Evolutionary conservation across 2,797 vertebrate species (phyloP).

Genomic region (Hybognathus amarus): DNA sequence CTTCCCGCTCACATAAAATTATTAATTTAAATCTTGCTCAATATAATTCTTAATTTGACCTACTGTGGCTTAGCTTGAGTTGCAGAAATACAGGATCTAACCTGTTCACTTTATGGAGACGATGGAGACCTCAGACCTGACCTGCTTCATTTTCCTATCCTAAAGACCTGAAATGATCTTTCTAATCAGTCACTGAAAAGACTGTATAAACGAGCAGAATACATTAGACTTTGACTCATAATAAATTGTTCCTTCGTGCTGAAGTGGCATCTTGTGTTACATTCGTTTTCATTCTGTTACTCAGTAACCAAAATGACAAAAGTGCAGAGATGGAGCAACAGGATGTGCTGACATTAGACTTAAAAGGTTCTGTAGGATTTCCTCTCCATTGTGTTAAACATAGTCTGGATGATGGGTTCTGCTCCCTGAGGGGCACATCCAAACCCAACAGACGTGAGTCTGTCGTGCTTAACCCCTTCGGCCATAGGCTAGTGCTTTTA

Average conservation of each 20-base stretch:
- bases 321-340: not conserved
- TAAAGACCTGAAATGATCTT: not conserved
- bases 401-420: not conserved
- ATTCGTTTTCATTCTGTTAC: constrained; percentile 30
- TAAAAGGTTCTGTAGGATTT: constrained; percentile 26
- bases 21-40: not conserved
- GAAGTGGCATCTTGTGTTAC: not conserved
- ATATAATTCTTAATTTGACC: not conserved
- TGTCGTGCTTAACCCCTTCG: not conserved
- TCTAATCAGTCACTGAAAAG: constrained; percentile 7
- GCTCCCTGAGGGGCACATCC: not conserved
- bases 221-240: constrained; percentile 18
- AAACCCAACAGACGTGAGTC: not conserved
- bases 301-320: constrained; percentile 34
- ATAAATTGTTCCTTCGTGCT: not conserved
- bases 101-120: not conserved
- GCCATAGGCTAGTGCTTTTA: not conserved
- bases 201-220: not conserved
- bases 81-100: not conserved
- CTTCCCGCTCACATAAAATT: not conserved
- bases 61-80: not conserved
- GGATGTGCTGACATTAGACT: constrained; percentile 40
- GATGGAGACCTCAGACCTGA: not conserved
- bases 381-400: constrained; percentile 34
- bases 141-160: not conserved